Base-by-base conservation (phyloP, 1,140 invertebrate species). In the Oryctes rhinoceros region DNA sequence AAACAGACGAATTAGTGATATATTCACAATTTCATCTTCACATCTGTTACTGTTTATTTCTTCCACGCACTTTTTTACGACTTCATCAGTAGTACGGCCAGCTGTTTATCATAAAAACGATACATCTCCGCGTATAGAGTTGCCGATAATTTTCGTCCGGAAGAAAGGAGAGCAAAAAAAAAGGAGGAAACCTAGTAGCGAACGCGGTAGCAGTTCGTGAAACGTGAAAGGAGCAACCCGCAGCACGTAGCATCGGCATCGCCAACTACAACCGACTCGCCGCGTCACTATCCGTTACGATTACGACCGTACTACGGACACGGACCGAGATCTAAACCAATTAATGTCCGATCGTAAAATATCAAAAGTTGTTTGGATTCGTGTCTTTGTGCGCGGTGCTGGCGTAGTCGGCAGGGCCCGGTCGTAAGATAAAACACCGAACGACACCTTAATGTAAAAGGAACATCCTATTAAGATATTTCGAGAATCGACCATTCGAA, bases 401-500 rank as follows among this genome's bases (percentile, higher is more conserved):
- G 5, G 65, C 24, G 65, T 71, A 71, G 65, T 15, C 65, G 65
- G 65, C 65, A 71, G 65, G 65, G 24, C 65, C 53, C 53, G 15
- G 53, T 18, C 65, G 65, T 71, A 71, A 71, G 24, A 71, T 71
- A 71, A 71, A 71, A 71, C 65, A 71, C 65, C 18, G 65, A 71
- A 71, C 24, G 65, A 71, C 65, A 71, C 65, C 65, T 71, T 71
- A 71, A 71, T 71, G 65, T 71, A 71, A 71, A 44, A 37, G 65
- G 65, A 71, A 71, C 65, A 71, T 71, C 65, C 65, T 71, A 71
- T 71, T 71, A 71, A 71, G 65, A 71, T 71, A 71, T 71, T 71
- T 71, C 65, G 65, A 71, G 65, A 71, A 71, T 71, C 65, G 65
- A 4, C 65, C 65, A 71, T 71, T 15, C 65, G 65, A 71, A 37